Evolutionary conservation across 2,888 invertebrate genomes (phyloP).

Genomic region (Microplitis manilae): DNA sequence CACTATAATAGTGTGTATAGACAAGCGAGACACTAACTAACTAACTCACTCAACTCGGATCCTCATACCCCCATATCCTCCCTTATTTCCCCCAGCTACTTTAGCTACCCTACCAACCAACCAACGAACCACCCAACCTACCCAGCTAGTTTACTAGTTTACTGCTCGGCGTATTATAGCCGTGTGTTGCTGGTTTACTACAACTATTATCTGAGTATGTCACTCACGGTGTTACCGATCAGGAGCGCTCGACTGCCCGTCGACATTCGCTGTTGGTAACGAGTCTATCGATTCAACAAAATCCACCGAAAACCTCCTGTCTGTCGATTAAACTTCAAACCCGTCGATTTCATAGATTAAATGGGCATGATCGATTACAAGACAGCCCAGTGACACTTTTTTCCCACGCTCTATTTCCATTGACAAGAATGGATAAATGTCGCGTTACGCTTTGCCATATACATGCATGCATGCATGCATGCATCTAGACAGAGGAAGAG

Average conservation of each 20-base stretch:
- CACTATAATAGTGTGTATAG: conserved; percentile 5
- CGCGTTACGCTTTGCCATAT: not conserved
- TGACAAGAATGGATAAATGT: conserved; percentile 17
- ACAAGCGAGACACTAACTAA: conserved; percentile 1
- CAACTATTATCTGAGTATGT: conserved; percentile 15
- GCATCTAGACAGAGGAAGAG: not conserved
- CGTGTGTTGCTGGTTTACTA: conserved; percentile 7
- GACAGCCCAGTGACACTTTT: conserved; percentile 13
- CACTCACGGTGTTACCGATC: conserved; percentile 34
- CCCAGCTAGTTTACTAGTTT: not conserved
- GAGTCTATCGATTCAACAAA: conserved; percentile 51
- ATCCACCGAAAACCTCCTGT: conserved; percentile 25
- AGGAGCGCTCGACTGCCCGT: conserved; percentile 39
- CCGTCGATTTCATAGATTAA: conserved; percentile 20
- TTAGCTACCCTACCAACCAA: no score
- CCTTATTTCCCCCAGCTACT: no score
- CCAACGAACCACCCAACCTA: not conserved
- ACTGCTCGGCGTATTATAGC: not conserved
- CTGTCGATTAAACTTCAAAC: conserved; percentile 2
- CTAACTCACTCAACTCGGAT: not conserved
- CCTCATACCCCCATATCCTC: no score
- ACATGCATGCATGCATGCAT: not conserved
- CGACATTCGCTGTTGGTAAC: conserved; percentile 46
- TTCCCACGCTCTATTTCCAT: conserved; percentile 23
- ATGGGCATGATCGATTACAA: conserved; percentile 13